Evolutionary conservation across 1,140 invertebrate genomes (phyloP), one percentile per base, ranked within the genome.

Genomic region (Drosophila bipectinata): DNA sequence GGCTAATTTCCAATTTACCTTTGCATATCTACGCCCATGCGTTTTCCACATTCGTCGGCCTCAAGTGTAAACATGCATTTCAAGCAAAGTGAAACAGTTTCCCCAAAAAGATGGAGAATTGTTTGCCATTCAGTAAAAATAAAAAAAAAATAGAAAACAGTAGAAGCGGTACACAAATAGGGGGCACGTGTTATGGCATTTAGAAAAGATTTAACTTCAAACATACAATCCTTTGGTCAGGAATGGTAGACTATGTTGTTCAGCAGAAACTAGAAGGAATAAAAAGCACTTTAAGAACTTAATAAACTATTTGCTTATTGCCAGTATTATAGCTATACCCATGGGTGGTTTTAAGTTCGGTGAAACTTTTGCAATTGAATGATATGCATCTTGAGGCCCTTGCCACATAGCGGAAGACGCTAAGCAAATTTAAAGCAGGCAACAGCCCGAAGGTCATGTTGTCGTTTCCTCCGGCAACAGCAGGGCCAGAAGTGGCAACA

Each of bases 361-460:
- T 14, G 15, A 24, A 69, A 69, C 30, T 69, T 68, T 49, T 68
- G 60, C 47, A 57, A 51, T 21, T 74, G 57, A 71, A 51, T 67
- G 80, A 79, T 64, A 54, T 82, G 57, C 58, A 72, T 64, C 61
- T 81, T 47, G 61, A 49, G 59, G 75, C 74, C 75, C 75, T 88
- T 78, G 83, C 77, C 69, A 77, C 75, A 79, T 82, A 75, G 79
- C 82, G 82, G 82, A 87, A 87, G 71, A 78, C 87, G 83, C 72
- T 87, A 69, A 88, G 51, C 82, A 87, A 87, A 87, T 87, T 88
- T 87, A 87, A 82, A 57, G 78, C 62, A 49, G 68, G 57, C 69
- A 67, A 77, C 60, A 64, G 81, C 77, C 78, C 75, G 74, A 88
- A 88, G 82, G 82, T 88, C 82, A 88, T 82, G 75, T 88, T 82